These are phyloP conservation scores for Onychomys leucogaster DNA, from an alignment of 2,797 vertebrate species.

Conservation along the genomic window DNA sequence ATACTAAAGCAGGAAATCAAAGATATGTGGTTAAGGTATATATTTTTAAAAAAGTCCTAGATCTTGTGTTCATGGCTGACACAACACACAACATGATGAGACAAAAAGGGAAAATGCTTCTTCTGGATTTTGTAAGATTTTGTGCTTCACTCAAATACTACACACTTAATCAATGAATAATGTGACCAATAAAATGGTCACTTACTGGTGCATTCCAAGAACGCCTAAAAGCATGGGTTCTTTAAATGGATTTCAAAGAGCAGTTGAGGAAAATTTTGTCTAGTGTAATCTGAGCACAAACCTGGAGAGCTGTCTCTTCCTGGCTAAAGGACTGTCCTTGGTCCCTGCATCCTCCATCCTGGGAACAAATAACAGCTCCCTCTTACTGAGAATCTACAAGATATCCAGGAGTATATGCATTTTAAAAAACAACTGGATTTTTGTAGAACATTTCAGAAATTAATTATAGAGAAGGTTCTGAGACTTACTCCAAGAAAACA, in stretches of 20 bases:
- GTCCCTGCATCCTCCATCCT: neutral
- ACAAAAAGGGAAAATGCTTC: neutral
- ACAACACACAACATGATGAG: neutral
- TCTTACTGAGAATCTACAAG: neutral
- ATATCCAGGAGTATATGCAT: neutral
- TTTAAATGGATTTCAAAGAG: neutral
- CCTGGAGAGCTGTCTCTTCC: neutral
- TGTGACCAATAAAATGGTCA: neutral
- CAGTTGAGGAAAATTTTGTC: neutral
- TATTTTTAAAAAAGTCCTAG: neutral
- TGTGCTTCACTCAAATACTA: neutral
- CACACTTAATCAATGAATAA: neutral
- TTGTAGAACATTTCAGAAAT: neutral
- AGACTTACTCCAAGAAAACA: neutral
- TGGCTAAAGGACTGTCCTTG: neutral
- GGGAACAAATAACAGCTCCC: neutral
- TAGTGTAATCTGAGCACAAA: neutral
- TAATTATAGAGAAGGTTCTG: neutral
- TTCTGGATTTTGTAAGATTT: neutral
- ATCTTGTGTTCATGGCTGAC: neutral
- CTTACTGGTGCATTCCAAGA: neutral
- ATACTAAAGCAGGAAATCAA: neutral
- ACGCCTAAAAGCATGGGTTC: neutral
- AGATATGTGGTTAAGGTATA: neutral
- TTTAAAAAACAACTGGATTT: neutral